Percentiles rank a stretch among this genome's conserved stretches.
Evolutionary conservation across 2,888 invertebrate species (phyloP).

Genomic region (Harpagoxenus sublaevis): DNA sequence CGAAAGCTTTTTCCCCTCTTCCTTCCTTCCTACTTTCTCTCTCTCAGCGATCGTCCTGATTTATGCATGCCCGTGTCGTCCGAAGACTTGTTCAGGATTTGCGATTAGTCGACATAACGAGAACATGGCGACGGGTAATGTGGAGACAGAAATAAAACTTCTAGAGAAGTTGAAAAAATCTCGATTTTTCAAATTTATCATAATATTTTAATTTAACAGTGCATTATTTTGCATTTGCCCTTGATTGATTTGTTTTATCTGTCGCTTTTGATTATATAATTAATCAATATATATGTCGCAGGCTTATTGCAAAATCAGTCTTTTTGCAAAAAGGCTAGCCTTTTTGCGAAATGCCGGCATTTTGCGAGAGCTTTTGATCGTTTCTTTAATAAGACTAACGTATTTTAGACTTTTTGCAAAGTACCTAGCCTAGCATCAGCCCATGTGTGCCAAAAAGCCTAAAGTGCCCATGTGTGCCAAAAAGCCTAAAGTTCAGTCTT

Average conservation of each 20-base stretch:
- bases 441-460: too few relatives aligned
- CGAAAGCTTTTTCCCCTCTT: slow-evolving; percentile 3
- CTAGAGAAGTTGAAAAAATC: not conserved
- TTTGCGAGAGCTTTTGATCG: too few relatives aligned
- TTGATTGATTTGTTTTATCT: not conserved
- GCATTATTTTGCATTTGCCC: not conserved
- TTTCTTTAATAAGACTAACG: too few relatives aligned
- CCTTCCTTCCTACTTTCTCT: slow-evolving; percentile 14
- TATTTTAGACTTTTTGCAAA: too few relatives aligned
- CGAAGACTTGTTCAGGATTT: slow-evolving; percentile 57
- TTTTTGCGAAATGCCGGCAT: too few relatives aligned
- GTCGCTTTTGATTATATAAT: not conserved
- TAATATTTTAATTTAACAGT: not conserved
- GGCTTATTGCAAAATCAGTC: too few relatives aligned
- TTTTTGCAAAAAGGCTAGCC: not conserved
- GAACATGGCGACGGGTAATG: not conserved
- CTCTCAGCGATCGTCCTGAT: slow-evolving; percentile 52
- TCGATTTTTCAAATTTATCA: not conserved
- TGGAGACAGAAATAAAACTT: not conserved
- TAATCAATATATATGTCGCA: not conserved
- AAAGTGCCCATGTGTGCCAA: too few relatives aligned
- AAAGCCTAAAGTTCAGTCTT: too few relatives aligned
- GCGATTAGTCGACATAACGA: slow-evolving; percentile 49
- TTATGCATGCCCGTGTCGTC: slow-evolving; percentile 51
- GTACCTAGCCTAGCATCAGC: too few relatives aligned